A percentile compares a stretch with the other conserved stretches of the same genome.
Conservation (phyloP, 1,140 invertebrate species). For the Nixonia krombeini region DNA sequence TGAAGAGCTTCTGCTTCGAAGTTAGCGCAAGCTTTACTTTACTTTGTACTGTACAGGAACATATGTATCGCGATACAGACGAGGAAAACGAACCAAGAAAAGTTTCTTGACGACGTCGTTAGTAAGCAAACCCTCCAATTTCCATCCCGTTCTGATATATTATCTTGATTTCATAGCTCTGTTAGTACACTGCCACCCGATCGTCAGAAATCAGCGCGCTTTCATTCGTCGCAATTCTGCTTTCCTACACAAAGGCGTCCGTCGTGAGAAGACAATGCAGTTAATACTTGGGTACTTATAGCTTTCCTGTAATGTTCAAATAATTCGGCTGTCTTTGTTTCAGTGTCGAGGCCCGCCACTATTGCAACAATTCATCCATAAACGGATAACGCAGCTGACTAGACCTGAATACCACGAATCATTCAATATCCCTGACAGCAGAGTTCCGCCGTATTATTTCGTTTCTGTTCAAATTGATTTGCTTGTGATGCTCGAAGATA, state of each 20-base stretch:
- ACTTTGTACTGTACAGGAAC: too few species aligned
- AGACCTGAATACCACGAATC: slow-evolving; percentile 27
- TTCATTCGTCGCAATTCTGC: slow-evolving; percentile 38
- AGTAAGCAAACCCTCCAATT: slow-evolving; percentile 15
- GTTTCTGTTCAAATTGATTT: not conserved
- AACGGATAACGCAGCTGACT: slow-evolving; percentile 32
- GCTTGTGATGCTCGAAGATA: too few species aligned
- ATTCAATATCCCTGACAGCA: slow-evolving; percentile 13
- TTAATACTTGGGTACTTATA: slow-evolving; percentile 44
- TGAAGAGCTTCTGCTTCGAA: too few species aligned
- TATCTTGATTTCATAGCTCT: slow-evolving; percentile 43
- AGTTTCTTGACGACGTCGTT: slow-evolving; percentile 14
- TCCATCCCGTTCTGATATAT: slow-evolving; percentile 34
- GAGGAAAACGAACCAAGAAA: too few species aligned
- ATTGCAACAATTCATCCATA: slow-evolving; percentile 19
- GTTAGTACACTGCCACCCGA: slow-evolving; percentile 38
- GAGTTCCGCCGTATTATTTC: slow-evolving; percentile 26
- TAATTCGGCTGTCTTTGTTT: slow-evolving; percentile 47
- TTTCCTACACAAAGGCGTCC: slow-evolving; percentile 41
- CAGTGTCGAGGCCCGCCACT: slow-evolving; percentile 1
- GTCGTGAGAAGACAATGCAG: slow-evolving; percentile 46
- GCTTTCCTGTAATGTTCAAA: slow-evolving; percentile 43
- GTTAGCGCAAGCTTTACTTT: too few species aligned
- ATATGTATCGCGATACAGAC: too few species aligned
- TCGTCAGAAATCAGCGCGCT: slow-evolving; percentile 34